These are phyloP conservation scores for Tiliacea aurago DNA, from an alignment of 2,888 invertebrate species.

Conservation along the genomic window DNA sequence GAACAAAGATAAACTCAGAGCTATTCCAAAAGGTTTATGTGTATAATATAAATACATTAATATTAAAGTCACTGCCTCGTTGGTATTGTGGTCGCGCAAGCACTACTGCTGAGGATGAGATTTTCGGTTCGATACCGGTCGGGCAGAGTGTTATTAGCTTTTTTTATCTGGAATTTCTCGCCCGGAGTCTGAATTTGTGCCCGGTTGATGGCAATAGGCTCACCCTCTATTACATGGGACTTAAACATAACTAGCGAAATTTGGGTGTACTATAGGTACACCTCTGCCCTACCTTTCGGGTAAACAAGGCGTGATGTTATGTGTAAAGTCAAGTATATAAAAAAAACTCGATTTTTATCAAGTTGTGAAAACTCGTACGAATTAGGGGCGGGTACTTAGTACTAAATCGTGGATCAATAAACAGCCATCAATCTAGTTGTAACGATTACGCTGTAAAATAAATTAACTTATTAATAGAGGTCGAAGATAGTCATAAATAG, in stretches of 20 bases:
- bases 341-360: no score
- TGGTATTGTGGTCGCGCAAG: not conserved
- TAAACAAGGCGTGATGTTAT: not conserved
- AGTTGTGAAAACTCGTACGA: no score
- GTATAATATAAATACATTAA: no score
- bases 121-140: no score
- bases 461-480: slow-evolving; percentile 34
- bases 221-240: not conserved
- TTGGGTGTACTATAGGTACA: not conserved
- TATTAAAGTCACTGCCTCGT: not conserved
- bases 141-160: no score
- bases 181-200: not conserved
- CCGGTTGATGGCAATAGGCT: not conserved
- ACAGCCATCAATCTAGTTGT: slow-evolving; percentile 5
- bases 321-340: no score
- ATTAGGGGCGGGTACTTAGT: no score
- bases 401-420: slow-evolving; percentile 2
- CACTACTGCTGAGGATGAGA: no score
- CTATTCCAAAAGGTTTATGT: no score
- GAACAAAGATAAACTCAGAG: no score
- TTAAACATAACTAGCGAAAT: not conserved
- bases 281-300: not conserved
- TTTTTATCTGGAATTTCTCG: no score
- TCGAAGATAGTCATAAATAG: slow-evolving; percentile 32
- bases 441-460: slow-evolving; percentile 20